Base-by-base conservation (phyloP, 2,797 vertebrate genomes). In the Syngnathus acus region DNA sequence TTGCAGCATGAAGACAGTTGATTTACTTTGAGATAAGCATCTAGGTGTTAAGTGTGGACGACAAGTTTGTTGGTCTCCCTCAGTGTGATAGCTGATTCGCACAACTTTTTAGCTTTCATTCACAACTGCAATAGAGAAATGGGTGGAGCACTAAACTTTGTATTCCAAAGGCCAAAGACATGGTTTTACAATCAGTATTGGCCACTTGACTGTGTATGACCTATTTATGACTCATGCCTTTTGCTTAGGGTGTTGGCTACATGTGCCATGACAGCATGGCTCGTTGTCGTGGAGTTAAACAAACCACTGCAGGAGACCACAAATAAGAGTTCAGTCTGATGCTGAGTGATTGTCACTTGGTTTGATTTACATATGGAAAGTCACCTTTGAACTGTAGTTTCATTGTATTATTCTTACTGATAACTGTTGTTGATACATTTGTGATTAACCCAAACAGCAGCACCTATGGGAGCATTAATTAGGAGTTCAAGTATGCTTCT, bases 201-300 rank as follows among this genome's bases (percentile, higher is more conserved):
- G 77, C 71, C 65, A 40, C 7, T 72, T 69, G 73, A 70, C 59
- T 72, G 80, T 81, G 75, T 75, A 78, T 87, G 84, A 86, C 83
- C 82, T 86, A 84, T 66, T 83, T 86, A 70, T 82, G 80, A 86
- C 71, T 87, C 65, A 80, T 59, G 67, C 77, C 67, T 86, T 76
- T 68, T 67, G 65, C 75, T 66, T 65, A 69, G 84, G 86, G 86
- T 80, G 87, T 87, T 83, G 80, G 77, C 86, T 78, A 54, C 43
- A 67, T 68, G 70, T 67, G 68, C 37, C 48, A 8, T 65, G 32
- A 76, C 65, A 45, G 75, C 74, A 79, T 51, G 71, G 61, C 32
- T 38, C 17, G 13, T 64, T 81, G 71, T 43, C 65, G 59, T 72
- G 59, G 66, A 66, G 68, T 69, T 60, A 75, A 10, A 63, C 11